phyloP scores from a whole-genome alignment of 2,888 invertebrate species.

The Gerosis bhagava region DNA sequence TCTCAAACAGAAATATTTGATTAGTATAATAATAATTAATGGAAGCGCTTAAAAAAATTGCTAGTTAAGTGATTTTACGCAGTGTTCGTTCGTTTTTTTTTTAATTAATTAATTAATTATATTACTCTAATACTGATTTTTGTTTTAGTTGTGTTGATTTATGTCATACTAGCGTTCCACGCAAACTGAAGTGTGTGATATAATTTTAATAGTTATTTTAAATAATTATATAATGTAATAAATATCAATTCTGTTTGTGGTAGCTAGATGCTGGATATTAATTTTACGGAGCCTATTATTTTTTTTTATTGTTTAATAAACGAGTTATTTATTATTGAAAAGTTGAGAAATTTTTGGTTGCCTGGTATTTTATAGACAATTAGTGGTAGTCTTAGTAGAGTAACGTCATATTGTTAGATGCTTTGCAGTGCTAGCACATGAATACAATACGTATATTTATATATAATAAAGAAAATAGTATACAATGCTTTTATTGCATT shows the following conservation, averaged over 20 bases:
- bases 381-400: conserved; percentile 59
- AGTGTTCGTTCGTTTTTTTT: conserved; percentile 50
- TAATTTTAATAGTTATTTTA: conserved; percentile 50
- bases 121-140: conserved; percentile 44
- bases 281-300: conserved; percentile 51
- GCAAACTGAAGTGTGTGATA: conserved; percentile 77
- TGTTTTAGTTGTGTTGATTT: conserved; percentile 46
- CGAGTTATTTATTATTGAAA: conserved; percentile 72
- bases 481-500: too few relatives aligned
- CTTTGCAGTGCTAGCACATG: conserved; percentile 65
- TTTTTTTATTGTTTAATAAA: conserved; percentile 59
- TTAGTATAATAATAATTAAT: conserved; percentile 40
- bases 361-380: conserved; percentile 63
- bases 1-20: conserved; percentile 60
- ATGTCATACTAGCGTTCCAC: conserved; percentile 52
- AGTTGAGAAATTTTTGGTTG: conserved; percentile 58
- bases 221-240: too few relatives aligned
- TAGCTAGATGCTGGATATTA: conserved; percentile 64
- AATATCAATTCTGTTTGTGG: conserved; percentile 64
- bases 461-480: too few relatives aligned
- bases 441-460: conserved; percentile 32
- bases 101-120: conserved; percentile 23
- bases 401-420: conserved; percentile 63
- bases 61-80: conserved; percentile 54
- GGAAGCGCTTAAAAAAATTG: conserved; percentile 51